phyloP scores from a whole-genome alignment of 2,113 vertebrate genomes.

The Mesocricetus auratus region DNA sequence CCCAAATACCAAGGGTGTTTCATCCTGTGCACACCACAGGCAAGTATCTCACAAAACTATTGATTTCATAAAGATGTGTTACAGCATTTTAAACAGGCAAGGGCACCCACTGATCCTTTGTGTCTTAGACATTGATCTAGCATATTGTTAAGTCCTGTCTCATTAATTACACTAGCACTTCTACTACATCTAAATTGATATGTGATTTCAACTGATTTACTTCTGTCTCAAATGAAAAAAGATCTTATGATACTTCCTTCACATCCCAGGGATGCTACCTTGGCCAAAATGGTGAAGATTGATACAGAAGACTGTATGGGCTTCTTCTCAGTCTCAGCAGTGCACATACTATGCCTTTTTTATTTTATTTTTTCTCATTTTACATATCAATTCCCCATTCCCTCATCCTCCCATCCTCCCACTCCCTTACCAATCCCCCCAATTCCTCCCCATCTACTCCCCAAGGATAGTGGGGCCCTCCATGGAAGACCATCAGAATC shows the following conservation, averaged over 20 bases:
- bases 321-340: background rate
- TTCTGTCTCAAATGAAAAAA: background rate
- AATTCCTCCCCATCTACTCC: too few relatives aligned
- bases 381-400: too few relatives aligned
- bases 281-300: background rate
- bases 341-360: too few relatives aligned
- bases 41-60: background rate
- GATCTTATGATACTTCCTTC: background rate
- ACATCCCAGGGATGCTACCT: background rate
- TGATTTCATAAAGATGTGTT: background rate
- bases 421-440: too few relatives aligned
- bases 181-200: background rate
- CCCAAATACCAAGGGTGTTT: background rate
- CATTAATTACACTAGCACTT: background rate
- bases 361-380: too few relatives aligned
- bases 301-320: background rate
- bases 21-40: background rate
- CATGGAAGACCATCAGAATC: too few relatives aligned
- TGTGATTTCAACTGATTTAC: conserved; percentile 7
- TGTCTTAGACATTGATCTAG: background rate
- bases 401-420: too few relatives aligned
- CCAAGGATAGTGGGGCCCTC: too few relatives aligned
- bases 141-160: background rate
- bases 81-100: background rate
- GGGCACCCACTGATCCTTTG: background rate